phyloP scores from a whole-genome alignment of 2,113 vertebrate genomes.

The Odontesthes bonariensis region DNA sequence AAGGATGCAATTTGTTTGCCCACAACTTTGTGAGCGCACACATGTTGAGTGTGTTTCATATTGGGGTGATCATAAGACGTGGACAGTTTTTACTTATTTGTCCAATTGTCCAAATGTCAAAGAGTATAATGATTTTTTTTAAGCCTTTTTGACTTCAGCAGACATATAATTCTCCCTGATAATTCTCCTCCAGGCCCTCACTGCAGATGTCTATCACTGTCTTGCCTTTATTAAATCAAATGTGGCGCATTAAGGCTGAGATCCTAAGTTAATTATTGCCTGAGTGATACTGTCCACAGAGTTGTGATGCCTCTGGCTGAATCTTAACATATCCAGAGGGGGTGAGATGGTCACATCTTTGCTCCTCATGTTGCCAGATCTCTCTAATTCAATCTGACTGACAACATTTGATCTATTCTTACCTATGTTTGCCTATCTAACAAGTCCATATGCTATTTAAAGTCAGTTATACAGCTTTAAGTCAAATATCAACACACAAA shows the following conservation, averaged over 20 bases:
- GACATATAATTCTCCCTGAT: no score
- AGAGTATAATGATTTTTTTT: background rate
- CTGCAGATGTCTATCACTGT: background rate
- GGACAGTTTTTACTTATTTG: background rate
- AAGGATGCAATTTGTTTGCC: background rate
- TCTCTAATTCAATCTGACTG: background rate
- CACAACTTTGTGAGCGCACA: accelerated
- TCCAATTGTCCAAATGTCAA: background rate
- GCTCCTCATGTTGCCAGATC: no score
- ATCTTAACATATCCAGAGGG: background rate
- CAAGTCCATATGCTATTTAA: no score
- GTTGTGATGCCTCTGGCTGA: background rate
- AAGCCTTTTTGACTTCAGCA: background rate
- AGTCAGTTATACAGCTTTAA: no score
- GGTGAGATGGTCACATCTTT: background rate
- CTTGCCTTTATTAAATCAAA: background rate
- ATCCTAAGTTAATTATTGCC: background rate
- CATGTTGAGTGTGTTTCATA: background rate
- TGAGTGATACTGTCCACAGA: background rate
- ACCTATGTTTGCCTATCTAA: no score
- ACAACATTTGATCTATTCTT: no score
- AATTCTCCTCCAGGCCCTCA: no score
- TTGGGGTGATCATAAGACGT: background rate
- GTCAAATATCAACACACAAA: no score
- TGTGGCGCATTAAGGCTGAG: background rate